A percentile compares a stretch with the other conserved stretches of the same genome.
phyloP scores from a whole-genome alignment of 2,113 vertebrate genomes.

The Xenopus borealis region DNA sequence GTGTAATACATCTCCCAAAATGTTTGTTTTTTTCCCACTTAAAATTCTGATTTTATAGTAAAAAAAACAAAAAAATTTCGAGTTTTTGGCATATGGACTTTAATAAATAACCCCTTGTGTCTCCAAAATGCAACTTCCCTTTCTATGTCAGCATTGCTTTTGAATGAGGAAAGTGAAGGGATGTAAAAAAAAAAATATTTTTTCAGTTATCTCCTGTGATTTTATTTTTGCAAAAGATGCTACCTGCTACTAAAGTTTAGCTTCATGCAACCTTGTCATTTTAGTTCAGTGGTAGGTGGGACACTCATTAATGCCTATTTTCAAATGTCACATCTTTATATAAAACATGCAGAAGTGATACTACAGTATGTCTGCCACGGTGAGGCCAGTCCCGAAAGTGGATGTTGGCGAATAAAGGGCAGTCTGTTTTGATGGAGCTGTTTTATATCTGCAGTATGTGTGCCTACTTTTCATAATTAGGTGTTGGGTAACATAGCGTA shows the following conservation, averaged over 20 bases:
- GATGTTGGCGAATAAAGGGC: slow-evolving; percentile 40
- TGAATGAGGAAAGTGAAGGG: too few species aligned
- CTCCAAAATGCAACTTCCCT: too few species aligned
- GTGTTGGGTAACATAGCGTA: slow-evolving; percentile 55
- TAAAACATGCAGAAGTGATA: slow-evolving; percentile 15
- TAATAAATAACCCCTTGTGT: too few species aligned
- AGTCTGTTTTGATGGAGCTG: slow-evolving; percentile 46
- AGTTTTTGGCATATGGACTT: too few species aligned
- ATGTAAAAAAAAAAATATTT: too few species aligned
- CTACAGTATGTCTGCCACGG: slow-evolving; percentile 20
- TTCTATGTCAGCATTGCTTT: too few species aligned
- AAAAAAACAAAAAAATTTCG: too few species aligned
- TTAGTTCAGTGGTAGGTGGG: neutral
- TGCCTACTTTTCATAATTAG: slow-evolving; percentile 50
- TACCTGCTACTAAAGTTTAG: neutral
- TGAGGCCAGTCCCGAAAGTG: slow-evolving; percentile 18
- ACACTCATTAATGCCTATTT: neutral
- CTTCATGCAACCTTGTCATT: slow-evolving; percentile 4
- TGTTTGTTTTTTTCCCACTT: too few species aligned
- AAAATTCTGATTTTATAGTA: too few species aligned
- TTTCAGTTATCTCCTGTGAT: neutral
- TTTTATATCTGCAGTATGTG: slow-evolving; percentile 52
- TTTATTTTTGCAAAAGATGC: neutral
- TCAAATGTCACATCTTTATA: slow-evolving; percentile 8
- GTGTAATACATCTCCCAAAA: too few species aligned